phyloP scores from a whole-genome alignment of 2,888 invertebrate species.

The Pachliopta kotzebuea region DNA sequence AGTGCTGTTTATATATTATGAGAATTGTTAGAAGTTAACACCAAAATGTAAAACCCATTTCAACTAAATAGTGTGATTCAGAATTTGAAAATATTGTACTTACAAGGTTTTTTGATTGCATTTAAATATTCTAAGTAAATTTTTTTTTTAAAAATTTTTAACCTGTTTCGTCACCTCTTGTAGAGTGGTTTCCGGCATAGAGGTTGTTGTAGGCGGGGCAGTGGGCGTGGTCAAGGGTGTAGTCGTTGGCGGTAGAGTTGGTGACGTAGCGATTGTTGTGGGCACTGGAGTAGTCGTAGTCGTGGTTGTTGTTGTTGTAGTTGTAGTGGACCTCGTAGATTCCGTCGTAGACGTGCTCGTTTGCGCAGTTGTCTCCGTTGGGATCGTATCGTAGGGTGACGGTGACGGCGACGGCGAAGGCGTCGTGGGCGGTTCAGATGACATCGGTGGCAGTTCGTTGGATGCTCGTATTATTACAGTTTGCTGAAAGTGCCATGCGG shows the following conservation, averaged over 20 bases:
- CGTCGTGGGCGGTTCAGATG: constrained; percentile 51
- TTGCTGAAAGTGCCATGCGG: constrained; percentile 80
- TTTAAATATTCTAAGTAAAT: background rate
- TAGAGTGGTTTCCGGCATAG: constrained; percentile 55
- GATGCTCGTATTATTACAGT: constrained; percentile 75
- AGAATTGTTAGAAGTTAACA: constrained; percentile 19
- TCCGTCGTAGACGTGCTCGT: constrained; percentile 36
- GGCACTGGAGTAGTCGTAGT: constrained; percentile 43
- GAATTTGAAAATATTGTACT: constrained; percentile 20
- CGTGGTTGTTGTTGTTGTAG: constrained; percentile 40
- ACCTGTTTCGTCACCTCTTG: constrained; percentile 68
- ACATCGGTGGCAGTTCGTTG: constrained; percentile 62
- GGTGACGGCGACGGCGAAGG: constrained; percentile 51
- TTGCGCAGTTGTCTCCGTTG: constrained; percentile 42
- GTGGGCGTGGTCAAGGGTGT: constrained; percentile 38
- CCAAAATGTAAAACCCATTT: constrained; percentile 13
- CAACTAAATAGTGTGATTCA: constrained; percentile 18
- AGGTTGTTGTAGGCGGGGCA: constrained; percentile 47
- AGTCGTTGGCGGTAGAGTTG: constrained; percentile 35
- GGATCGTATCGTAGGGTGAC: constrained; percentile 45
- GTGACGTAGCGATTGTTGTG: constrained; percentile 42
- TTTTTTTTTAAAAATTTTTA: constrained; percentile 28
- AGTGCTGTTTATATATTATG: background rate
- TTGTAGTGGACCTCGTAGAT: constrained; percentile 36
- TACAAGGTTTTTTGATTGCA: constrained; percentile 8